Evolutionary conservation across 2,888 invertebrate species (phyloP), one percentile per base, ranked within the genome.

Genomic region (Liposcelis brunnea): DNA sequence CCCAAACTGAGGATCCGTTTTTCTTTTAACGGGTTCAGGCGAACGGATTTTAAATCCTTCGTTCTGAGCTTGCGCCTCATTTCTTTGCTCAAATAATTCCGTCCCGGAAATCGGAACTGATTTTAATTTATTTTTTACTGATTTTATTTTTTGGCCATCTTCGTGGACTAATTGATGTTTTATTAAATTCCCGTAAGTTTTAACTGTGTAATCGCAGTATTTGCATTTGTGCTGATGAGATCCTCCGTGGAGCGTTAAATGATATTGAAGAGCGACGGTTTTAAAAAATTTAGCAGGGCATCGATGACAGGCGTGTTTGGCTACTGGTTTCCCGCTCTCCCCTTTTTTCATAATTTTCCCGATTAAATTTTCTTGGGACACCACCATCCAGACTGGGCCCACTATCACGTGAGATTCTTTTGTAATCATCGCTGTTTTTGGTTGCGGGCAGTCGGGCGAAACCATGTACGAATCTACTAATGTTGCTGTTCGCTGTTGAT

Each of bases 221-320:
- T 71, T 70, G 55, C 84, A 84, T 54, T 74, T 76, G 56, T 74
- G 75, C 11, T 71, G 70, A 5, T 73, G 70, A 51, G 72, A 69
- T 49, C 70, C 64, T 44, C 79, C 74, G 55, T 82, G 77, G 52
- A 79, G 60, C 1, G 75, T 72, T 58, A 72, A 63, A 54, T 83
- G 83, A 55, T 80, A 79, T 48, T 72, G 74, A 7, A 81, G 64
- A 5, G 80, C 77, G 8, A 77, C 75, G 47, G 68, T 67, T 61
- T 80, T 81, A 51, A 77, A 75, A 58, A 83, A 84, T 53, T 75
- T 75, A 1, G 80, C 80, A 5, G 79, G 78, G 55, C 83, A 84
- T 58, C 74, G 70, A 47, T 69, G 68, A 52, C 77, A 77, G 32
- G 61, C 59, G 54, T 62, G 66, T 12, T 53, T 50, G 15, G 37